These are phyloP conservation scores for Tenthredo distinguenda DNA, from an alignment of 2,888 invertebrate species.

Conservation along the genomic window DNA sequence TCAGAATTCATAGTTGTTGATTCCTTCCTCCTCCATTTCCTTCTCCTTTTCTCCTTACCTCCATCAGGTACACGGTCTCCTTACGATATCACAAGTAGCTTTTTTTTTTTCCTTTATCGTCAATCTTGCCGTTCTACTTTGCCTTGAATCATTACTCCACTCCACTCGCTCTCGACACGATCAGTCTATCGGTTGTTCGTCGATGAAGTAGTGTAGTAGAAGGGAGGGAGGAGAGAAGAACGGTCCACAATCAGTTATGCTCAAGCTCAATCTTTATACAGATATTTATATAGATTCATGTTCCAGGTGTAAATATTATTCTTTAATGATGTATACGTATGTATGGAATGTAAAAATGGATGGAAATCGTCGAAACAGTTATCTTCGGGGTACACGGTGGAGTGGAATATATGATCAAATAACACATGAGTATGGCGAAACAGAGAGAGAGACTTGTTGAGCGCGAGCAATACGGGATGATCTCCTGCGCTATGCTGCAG, in stretches of 20 bases:
- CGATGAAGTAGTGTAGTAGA: background rate
- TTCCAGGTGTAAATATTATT: background rate
- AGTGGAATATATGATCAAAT: background rate
- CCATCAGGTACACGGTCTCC: background rate
- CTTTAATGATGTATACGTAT: too few relatives aligned
- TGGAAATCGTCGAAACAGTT: background rate
- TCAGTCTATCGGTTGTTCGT: background rate
- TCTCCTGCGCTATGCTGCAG: background rate
- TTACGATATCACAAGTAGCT: background rate
- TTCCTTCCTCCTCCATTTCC: background rate
- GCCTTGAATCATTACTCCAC: background rate
- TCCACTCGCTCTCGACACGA: background rate
- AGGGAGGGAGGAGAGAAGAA: background rate
- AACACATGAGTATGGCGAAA: background rate
- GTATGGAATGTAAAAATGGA: background rate
- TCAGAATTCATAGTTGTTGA: slow-evolving; percentile 1
- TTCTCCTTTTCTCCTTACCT: background rate
- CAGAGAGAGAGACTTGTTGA: slow-evolving; percentile 11
- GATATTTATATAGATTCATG: background rate
- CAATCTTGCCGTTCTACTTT: slow-evolving; percentile 20
- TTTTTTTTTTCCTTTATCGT: background rate
- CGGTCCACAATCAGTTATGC: background rate
- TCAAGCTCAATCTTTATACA: background rate
- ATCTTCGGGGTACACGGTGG: background rate
- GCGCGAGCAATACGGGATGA: background rate